Evolutionary conservation across 2,113 vertebrate species (phyloP).

Genomic region (Gadus macrocephalus): DNA sequence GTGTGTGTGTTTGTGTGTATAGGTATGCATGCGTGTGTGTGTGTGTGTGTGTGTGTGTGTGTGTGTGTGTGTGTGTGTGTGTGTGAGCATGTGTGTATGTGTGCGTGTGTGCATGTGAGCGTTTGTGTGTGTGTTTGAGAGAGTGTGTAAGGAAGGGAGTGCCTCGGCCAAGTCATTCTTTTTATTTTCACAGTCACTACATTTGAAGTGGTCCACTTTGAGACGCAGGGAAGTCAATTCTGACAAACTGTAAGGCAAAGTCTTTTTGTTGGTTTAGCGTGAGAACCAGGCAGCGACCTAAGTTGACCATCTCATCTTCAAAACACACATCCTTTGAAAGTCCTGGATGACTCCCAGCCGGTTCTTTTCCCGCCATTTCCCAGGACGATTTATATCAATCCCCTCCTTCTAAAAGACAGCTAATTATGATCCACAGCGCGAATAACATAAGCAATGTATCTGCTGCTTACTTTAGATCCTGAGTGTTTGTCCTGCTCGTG

Average conservation of each 20-base stretch:
- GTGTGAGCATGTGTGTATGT: slow-evolving; percentile 16
- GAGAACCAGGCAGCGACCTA: not conserved
- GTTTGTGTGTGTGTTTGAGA: too few relatives aligned
- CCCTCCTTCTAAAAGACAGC: slow-evolving; percentile 18
- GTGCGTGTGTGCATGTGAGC: not conserved
- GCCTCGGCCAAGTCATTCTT: too few relatives aligned
- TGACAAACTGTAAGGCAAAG: slow-evolving; percentile 13
- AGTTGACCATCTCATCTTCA: slow-evolving; percentile 9
- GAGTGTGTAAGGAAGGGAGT: not conserved
- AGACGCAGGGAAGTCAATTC: slow-evolving; percentile 20
- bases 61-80: slow-evolving; percentile 13
- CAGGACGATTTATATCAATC: slow-evolving; percentile 24
- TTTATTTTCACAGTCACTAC: too few relatives aligned
- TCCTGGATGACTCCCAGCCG: slow-evolving; percentile 12
- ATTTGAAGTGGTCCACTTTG: not conserved
- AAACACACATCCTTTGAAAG: slow-evolving; percentile 8
- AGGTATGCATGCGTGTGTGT: not conserved
- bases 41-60: slow-evolving; percentile 11
- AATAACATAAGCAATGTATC: slow-evolving; percentile 42
- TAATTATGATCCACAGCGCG: slow-evolving; percentile 32
- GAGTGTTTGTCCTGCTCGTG: slow-evolving; percentile 42
- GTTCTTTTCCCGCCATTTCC: slow-evolving; percentile 12
- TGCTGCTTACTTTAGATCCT: slow-evolving; percentile 39
- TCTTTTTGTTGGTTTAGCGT: slow-evolving; percentile 1
- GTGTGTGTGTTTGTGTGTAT: too few relatives aligned